Conservation (phyloP, 2,888 invertebrate genomes). For the Epirrhoe alternata region DNA sequence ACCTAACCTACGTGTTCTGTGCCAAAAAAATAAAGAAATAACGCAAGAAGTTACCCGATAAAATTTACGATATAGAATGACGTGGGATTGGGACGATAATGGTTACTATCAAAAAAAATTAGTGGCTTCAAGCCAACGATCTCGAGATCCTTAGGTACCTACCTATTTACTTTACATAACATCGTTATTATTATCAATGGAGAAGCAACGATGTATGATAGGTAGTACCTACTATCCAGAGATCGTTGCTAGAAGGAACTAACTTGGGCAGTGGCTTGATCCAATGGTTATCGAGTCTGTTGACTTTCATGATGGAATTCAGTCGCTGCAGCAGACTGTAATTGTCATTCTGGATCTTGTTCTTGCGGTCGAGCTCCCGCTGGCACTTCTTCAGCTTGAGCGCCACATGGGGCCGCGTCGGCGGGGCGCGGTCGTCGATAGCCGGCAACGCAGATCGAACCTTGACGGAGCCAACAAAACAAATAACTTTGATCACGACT, state of each 20-base stretch:
- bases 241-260: background rate
- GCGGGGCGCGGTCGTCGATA: conserved; percentile 87
- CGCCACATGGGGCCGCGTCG: conserved; percentile 87
- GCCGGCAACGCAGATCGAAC: conserved; percentile 88
- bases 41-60: background rate
- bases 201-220: too few relatives aligned
- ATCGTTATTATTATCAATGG: too few relatives aligned
- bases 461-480: conserved; percentile 56
- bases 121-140: background rate
- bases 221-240: too few relatives aligned
- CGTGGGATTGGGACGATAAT: background rate
- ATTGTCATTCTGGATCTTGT: conserved; percentile 88
- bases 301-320: conserved; percentile 87
- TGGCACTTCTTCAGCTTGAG: conserved; percentile 89
- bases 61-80: background rate
- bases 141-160: too few relatives aligned
- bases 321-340: conserved; percentile 88
- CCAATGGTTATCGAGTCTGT: conserved; percentile 89
- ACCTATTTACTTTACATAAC: too few relatives aligned
- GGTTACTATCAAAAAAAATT: background rate
- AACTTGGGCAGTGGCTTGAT: conserved; percentile 86
- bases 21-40: background rate
- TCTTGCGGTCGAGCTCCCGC: conserved; percentile 87
- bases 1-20: too few relatives aligned
- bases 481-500: too few relatives aligned